Percentiles rank a stretch among this genome's conserved stretches.
Conservation (phyloP, 1,140 invertebrate species). For the Monochamus saltuarius region DNA sequence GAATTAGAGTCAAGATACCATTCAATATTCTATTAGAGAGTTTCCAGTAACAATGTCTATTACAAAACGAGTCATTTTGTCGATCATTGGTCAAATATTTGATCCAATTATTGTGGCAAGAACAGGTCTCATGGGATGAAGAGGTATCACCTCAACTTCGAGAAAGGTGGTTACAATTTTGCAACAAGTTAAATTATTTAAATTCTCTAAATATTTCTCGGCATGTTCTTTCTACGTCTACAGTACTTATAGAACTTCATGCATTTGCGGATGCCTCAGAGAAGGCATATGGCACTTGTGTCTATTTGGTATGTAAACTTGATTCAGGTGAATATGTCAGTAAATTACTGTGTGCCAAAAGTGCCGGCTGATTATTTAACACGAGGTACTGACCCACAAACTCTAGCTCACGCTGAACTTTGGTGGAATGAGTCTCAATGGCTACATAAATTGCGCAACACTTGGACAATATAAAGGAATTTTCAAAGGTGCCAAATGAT, state of each 20-base stretch:
- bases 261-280: constrained; percentile 46
- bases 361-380: constrained; percentile 4
- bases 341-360: constrained; percentile 36
- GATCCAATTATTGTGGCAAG: constrained; percentile 13
- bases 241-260: constrained; percentile 22
- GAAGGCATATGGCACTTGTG: constrained; percentile 37
- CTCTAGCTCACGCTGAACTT: too few relatives aligned
- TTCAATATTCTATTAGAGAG: constrained; percentile 12
- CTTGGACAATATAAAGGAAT: too few relatives aligned
- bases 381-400: constrained; percentile 32
- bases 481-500: too few relatives aligned
- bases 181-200: neutral
- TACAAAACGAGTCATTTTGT: constrained; percentile 1
- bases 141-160: neutral
- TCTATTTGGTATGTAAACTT: constrained; percentile 35
- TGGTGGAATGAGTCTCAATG: too few relatives aligned
- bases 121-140: constrained; percentile 2
- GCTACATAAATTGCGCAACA: neutral
- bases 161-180: constrained; percentile 1
- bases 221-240: too few relatives aligned
- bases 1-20: neutral
- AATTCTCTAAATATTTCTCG: neutral
- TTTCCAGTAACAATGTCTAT: too few relatives aligned
- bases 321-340: constrained; percentile 6
- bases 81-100: constrained; percentile 16